phyloP scores from a whole-genome alignment of 2,797 vertebrate genomes.

The Pristis pectinata region DNA sequence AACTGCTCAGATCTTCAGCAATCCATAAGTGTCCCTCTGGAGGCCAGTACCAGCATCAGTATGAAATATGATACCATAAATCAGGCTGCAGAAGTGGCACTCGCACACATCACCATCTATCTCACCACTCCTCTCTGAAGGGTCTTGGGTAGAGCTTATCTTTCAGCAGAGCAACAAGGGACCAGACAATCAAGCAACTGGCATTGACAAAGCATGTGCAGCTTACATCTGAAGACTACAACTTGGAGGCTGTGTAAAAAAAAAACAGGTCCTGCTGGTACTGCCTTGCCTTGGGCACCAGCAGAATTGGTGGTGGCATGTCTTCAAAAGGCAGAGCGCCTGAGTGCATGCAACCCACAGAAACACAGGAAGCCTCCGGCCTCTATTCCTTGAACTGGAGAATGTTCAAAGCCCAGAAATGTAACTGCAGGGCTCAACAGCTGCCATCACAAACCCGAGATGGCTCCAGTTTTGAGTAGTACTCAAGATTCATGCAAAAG shows the following conservation, averaged over 20 bases:
- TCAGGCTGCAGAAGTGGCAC: slow-evolving; percentile 73
- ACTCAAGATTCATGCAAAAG: slow-evolving; percentile 68
- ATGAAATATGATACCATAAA: slow-evolving; percentile 80
- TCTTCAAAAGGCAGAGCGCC: slow-evolving; percentile 78
- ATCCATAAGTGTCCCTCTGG: slow-evolving; percentile 66
- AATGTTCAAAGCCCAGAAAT: slow-evolving; percentile 80
- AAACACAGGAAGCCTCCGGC: slow-evolving; percentile 75
- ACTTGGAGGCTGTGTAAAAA: slow-evolving; percentile 53
- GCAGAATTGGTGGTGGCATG: slow-evolving; percentile 67
- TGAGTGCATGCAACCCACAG: slow-evolving; percentile 71
- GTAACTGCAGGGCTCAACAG: slow-evolving; percentile 79
- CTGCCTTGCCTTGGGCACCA: slow-evolving; percentile 68
- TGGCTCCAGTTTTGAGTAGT: slow-evolving; percentile 65
- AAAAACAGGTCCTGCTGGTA: slow-evolving; percentile 58
- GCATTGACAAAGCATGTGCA: slow-evolving; percentile 59
- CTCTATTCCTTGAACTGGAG: slow-evolving; percentile 62
- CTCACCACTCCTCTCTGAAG: slow-evolving; percentile 53
- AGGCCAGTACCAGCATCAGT: slow-evolving; percentile 62
- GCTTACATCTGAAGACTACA: slow-evolving; percentile 60
- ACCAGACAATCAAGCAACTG: slow-evolving; percentile 54
- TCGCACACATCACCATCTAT: slow-evolving; percentile 61
- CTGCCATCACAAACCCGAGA: slow-evolving; percentile 76
- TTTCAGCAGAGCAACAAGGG: slow-evolving; percentile 47
- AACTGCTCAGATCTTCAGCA: slow-evolving; percentile 63
- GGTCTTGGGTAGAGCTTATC: slow-evolving; percentile 49